These are phyloP conservation scores for Cryptus viduatorius DNA, from an alignment of 2,888 invertebrate genomes.

Conservation along the genomic window DNA sequence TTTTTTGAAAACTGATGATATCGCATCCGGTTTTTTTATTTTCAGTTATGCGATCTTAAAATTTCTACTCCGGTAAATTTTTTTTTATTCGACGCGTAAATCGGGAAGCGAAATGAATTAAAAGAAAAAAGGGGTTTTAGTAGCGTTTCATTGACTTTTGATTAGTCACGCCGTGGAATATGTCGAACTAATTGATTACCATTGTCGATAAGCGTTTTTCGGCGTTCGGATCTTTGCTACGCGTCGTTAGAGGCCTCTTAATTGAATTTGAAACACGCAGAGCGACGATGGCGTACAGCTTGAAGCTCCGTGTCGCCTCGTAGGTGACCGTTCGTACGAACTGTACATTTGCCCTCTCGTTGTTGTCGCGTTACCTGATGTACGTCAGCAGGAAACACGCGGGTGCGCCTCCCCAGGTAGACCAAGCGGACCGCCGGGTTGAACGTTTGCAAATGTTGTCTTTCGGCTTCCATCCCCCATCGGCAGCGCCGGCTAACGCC, in stretches of 20 bases:
- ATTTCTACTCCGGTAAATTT: background rate
- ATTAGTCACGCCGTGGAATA: background rate
- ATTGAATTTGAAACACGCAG: constrained; percentile 46
- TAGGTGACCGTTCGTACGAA: background rate
- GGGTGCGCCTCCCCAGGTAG: background rate
- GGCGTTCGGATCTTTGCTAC: background rate
- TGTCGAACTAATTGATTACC: background rate
- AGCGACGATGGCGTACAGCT: constrained; percentile 21
- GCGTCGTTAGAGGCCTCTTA: constrained; percentile 13
- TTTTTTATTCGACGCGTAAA: background rate
- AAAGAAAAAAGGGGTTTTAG: too few species aligned
- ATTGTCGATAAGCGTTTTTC: background rate
- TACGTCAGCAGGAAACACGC: constrained; percentile 14
- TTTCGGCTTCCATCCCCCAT: background rate
- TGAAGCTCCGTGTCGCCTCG: constrained; percentile 7
- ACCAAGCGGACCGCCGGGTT: background rate
- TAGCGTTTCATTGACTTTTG: too few species aligned
- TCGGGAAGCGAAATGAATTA: background rate
- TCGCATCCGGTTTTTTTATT: too few species aligned
- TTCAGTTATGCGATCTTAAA: background rate
- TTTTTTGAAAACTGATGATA: too few species aligned
- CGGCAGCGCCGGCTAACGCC: background rate
- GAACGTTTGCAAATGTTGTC: constrained; percentile 42
- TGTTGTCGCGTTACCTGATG: constrained; percentile 20
- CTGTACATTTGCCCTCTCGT: background rate